Base-by-base conservation (phyloP, 2,113 vertebrate species). In the Manacus vitellinus region DNA sequence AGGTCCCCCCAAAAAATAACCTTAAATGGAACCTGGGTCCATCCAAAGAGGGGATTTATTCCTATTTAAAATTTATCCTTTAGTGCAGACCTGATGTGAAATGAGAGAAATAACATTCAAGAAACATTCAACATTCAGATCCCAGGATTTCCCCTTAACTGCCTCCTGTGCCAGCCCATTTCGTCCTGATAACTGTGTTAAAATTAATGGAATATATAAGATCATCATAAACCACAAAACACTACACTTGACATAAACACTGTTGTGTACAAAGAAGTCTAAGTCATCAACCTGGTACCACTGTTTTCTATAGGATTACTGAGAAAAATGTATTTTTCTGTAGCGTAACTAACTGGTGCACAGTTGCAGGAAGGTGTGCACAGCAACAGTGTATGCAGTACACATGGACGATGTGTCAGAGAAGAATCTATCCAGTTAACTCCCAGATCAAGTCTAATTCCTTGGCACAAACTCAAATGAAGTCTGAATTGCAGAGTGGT, bases 401-500 rank as follows among this genome's bases (percentile, higher is more conserved):
- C 31, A 7, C 0, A 0, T 27, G 37, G 81, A 23, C 7, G 12
- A 70, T 12, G 13, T 23, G 9, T 56, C 37, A 72, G 25, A 47
- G 20, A 54, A 67, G 20, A 66, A 71, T 3, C 9, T 71, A 12
- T n/a, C 16, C 16, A 44, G 11, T 56, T 58, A 63, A 44, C 31
- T 79, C 19, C 31, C 67, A 28, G 18, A 58, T 49, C 1, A 67
- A 75, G 7, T n/a, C 17, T 51, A 46, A 73, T 21, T 55, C 41
- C 31, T 31, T 65, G 17, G 7, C 17, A 59, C 43, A 78, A 82
- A 88, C 4, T 59, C 13, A 58, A 49, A 67, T 6, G 10, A 81
- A 85, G 14, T 21, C n/a, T 61, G 37, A 79, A 52, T 27, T 49
- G 6, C 4, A 41, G 7, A 20, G 4, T 58, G 4, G 8, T 19